These are phyloP conservation scores for Chloroclysta siterata DNA, from an alignment of 2,888 invertebrate species.

Conservation along the genomic window DNA sequence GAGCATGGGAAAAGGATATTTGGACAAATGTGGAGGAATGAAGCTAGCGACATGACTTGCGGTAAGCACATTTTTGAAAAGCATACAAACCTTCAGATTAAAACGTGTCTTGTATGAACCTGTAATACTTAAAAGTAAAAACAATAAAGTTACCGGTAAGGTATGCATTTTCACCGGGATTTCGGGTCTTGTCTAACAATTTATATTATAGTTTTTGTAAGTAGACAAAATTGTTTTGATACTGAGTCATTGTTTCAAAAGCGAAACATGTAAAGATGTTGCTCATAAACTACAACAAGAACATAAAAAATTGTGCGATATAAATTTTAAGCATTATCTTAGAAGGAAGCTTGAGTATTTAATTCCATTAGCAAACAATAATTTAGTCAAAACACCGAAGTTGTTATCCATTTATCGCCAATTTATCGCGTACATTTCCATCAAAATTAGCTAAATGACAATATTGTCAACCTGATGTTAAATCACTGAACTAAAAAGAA, in stretches of 20 bases:
- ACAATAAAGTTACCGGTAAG: constrained; percentile 18
- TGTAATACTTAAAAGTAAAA: background rate
- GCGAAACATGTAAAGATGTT: constrained; percentile 8
- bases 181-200: constrained; percentile 4
- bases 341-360: constrained; percentile 6
- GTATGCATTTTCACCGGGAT: constrained; percentile 25
- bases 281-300: constrained; percentile 14
- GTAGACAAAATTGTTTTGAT: background rate
- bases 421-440: constrained; percentile 31
- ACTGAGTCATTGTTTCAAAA: constrained; percentile 15
- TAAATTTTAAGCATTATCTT: constrained; percentile 20
- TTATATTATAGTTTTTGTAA: background rate
- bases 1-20: constrained; percentile 86
- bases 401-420: constrained; percentile 23
- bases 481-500: background rate
- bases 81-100: background rate
- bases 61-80: constrained; percentile 71
- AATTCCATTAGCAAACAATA: constrained; percentile 25
- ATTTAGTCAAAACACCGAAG: constrained; percentile 25
- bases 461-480: constrained; percentile 6
- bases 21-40: constrained; percentile 86
- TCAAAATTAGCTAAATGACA: constrained; percentile 19
- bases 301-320: constrained; percentile 8
- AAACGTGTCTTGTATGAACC: background rate
- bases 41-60: constrained; percentile 87